phyloP scores from a whole-genome alignment of 30 jellyfish, hydroid and myxozoan genomes.

The Catostylus mosaicus region DNA sequence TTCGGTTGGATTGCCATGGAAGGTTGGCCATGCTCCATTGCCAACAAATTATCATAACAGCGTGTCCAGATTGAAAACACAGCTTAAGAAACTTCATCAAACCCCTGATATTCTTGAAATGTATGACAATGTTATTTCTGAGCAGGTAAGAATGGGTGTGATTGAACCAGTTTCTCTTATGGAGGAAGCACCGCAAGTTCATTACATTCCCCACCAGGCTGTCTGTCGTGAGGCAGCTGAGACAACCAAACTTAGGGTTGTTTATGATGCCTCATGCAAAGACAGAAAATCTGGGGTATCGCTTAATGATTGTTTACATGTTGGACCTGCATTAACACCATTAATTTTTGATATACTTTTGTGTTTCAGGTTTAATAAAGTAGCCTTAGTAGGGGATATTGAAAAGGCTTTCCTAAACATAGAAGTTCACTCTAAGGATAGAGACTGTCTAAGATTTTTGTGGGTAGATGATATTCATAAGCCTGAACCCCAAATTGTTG shows the following conservation, averaged over 20 bases:
- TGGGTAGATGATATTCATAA: conserved; percentile 44
- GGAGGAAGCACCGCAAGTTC: conserved; percentile 16
- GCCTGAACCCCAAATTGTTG: conserved; percentile 22
- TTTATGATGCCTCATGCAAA: too few species aligned
- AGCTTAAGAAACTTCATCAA: too few species aligned
- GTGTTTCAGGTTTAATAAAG: conserved; percentile 1
- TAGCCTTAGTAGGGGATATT: conserved; percentile 21
- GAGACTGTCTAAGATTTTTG: conserved; percentile 54
- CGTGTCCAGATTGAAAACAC: conserved; percentile 29
- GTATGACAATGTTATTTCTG: conserved; percentile 3
- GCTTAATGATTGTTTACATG: conserved; percentile 54
- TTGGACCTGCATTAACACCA: conserved; percentile 48
- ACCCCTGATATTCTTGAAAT: conserved; percentile 34
- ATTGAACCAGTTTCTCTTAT: conserved; percentile 18
- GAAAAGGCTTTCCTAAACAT: conserved; percentile 46
- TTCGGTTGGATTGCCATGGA: too few species aligned
- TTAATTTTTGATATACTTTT: conserved; percentile 34
- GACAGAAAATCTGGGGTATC: conserved; percentile 29
- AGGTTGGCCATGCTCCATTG: too few species aligned
- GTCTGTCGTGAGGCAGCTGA: conserved; percentile 26
- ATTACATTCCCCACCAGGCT: conserved; percentile 61
- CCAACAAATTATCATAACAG: conserved; percentile 19
- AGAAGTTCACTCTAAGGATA: conserved; percentile 19
- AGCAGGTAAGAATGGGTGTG: conserved; percentile 22
- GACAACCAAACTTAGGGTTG: too few species aligned